Conservation (phyloP, 2,888 invertebrate genomes). For the Troilus luridus region DNA sequence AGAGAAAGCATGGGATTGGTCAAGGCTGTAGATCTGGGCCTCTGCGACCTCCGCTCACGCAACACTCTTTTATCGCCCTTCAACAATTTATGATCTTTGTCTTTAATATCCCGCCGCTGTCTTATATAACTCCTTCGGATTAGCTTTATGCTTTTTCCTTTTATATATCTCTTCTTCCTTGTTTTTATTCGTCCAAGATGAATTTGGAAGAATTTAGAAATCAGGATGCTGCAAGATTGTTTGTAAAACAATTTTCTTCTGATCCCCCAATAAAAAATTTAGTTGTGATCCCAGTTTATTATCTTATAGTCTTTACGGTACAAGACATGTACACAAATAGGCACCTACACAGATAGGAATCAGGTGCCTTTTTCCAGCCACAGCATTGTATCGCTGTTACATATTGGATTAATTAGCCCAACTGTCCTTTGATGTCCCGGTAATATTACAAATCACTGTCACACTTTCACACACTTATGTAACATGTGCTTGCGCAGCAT, state of each 20-base stretch:
- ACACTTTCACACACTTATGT: no score
- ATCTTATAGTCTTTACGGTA: no score
- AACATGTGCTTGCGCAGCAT: no score
- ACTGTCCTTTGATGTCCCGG: no score
- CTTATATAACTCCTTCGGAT: background rate
- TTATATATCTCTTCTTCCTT: background rate
- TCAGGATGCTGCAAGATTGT: background rate
- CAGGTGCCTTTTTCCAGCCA: no score
- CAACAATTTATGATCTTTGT: slow-evolving; percentile 4
- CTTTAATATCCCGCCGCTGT: slow-evolving; percentile 1
- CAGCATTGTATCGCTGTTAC: no score
- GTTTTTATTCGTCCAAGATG: background rate
- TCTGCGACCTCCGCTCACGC: background rate
- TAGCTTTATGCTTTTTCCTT: background rate
- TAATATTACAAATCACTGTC: no score
- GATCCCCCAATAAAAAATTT: background rate
- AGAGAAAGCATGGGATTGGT: background rate
- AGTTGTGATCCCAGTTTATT: no score
- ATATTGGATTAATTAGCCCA: no score
- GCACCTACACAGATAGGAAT: no score
- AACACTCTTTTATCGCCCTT: background rate
- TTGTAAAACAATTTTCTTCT: background rate
- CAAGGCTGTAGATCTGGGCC: slow-evolving; percentile 11
- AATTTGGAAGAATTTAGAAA: background rate
- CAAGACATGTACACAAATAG: no score